These are phyloP conservation scores for Hystrix brachyura DNA, from an alignment of 2,113 vertebrate genomes.

Conservation along the genomic window DNA sequence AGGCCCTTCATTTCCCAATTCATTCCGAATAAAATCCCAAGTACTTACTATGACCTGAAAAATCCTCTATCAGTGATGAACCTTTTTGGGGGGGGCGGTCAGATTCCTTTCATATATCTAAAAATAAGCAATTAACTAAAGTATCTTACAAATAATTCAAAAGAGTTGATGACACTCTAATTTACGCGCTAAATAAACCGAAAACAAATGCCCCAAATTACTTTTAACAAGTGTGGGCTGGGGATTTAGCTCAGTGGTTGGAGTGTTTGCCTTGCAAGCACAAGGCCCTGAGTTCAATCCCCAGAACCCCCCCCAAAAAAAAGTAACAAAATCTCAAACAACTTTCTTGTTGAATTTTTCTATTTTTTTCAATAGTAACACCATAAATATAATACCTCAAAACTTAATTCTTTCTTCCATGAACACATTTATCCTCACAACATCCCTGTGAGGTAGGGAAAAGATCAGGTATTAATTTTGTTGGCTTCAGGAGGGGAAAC, in stretches of 20 bases:
- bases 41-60: neutral
- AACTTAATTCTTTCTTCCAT: slow-evolving; percentile 69
- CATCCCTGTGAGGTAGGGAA: slow-evolving; percentile 83
- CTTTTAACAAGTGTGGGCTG: slow-evolving; percentile 52
- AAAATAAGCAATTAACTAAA: slow-evolving; percentile 73
- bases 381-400: slow-evolving; percentile 67
- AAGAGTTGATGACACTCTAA: slow-evolving; percentile 53
- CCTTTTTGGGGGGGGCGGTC: neutral
- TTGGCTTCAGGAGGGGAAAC: slow-evolving; percentile 64
- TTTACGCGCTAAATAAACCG: slow-evolving; percentile 54
- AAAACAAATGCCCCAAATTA: slow-evolving; percentile 58
- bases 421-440: slow-evolving; percentile 83
- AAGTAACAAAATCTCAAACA: slow-evolving; percentile 69
- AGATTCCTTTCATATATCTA: slow-evolving; percentile 58
- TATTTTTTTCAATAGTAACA: slow-evolving; percentile 63
- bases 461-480: slow-evolving; percentile 61
- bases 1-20: neutral
- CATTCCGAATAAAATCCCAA: neutral
- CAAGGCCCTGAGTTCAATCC: too few relatives aligned
- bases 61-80: neutral
- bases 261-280: too few relatives aligned
- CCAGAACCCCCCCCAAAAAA: too few relatives aligned
- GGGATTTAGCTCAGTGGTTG: too few relatives aligned
- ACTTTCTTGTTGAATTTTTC: slow-evolving; percentile 57
- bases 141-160: slow-evolving; percentile 60